These are phyloP conservation scores for Cercocebus atys DNA, from an alignment of 2,113 vertebrate species.

Conservation along the genomic window DNA sequence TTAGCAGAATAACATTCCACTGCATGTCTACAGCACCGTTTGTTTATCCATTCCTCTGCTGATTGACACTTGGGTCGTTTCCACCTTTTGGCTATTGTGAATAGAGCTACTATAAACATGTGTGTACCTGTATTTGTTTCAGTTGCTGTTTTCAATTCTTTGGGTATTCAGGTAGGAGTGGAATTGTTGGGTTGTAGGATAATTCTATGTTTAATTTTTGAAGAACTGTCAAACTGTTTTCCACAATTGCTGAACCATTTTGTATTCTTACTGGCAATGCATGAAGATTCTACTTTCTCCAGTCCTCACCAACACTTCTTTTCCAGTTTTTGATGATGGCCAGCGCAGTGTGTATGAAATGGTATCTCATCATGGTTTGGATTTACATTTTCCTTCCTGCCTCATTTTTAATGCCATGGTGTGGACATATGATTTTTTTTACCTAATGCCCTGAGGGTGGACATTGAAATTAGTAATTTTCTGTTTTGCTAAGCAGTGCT, in stretches of 20 bases:
- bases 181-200: not conserved
- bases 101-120: not conserved
- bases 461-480: not conserved
- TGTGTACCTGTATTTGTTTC: not conserved
- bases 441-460: not conserved
- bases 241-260: too few species aligned
- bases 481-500: not conserved
- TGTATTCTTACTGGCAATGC: not conserved
- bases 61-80: not conserved
- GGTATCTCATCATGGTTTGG: fast-evolving
- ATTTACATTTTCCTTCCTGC: not conserved
- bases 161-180: not conserved
- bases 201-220: not conserved
- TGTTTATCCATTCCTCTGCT: too few species aligned
- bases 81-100: not conserved
- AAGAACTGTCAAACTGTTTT: not conserved
- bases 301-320: not conserved
- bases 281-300: not conserved
- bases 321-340: not conserved
- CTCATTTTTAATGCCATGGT: not conserved
- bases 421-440: too few species aligned
- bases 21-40: fast-evolving
- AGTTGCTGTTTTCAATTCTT: not conserved
- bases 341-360: not conserved
- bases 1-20: not conserved